Conservation (phyloP, 1,140 invertebrate genomes). For the Diprion similis region DNA sequence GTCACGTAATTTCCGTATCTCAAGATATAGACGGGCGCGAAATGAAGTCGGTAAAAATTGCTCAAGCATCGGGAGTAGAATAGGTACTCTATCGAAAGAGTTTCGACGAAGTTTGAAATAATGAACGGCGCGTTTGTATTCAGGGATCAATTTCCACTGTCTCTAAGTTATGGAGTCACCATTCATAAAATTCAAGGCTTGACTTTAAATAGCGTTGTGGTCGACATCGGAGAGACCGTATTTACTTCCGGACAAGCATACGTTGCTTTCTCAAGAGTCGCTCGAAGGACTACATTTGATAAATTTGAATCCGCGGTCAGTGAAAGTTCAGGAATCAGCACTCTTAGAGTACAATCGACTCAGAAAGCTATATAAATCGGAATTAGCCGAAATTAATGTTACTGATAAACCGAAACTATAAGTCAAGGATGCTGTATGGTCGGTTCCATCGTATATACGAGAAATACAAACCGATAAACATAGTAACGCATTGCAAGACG, state of each 20-base stretch:
- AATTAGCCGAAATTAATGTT: slow-evolving; percentile 17
- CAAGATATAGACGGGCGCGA: slow-evolving; percentile 13
- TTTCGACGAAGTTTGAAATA: slow-evolving; percentile 42
- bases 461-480: slow-evolving; percentile 4
- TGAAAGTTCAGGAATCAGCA: too few species aligned
- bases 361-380: slow-evolving; percentile 28
- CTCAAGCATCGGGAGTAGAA: slow-evolving; percentile 24
- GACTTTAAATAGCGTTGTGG: slow-evolving; percentile 41
- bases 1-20: slow-evolving; percentile 29
- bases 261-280: too few species aligned
- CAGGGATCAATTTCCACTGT: too few species aligned
- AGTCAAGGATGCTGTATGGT: background rate
- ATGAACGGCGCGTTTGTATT: slow-evolving; percentile 41
- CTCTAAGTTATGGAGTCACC: slow-evolving; percentile 49
- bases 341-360: slow-evolving; percentile 45
- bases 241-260: slow-evolving; percentile 48
- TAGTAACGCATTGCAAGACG: background rate
- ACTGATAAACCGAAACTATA: background rate
- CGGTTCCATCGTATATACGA: background rate
- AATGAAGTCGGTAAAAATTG: slow-evolving; percentile 20
- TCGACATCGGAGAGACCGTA: slow-evolving; percentile 26
- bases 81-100: slow-evolving; percentile 32
- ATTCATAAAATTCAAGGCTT: slow-evolving; percentile 55
- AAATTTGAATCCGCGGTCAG: too few species aligned
- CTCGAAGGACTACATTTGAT: too few species aligned